phyloP scores from a whole-genome alignment of 1,140 invertebrate genomes.

The Rhyacophila brunnea region DNA sequence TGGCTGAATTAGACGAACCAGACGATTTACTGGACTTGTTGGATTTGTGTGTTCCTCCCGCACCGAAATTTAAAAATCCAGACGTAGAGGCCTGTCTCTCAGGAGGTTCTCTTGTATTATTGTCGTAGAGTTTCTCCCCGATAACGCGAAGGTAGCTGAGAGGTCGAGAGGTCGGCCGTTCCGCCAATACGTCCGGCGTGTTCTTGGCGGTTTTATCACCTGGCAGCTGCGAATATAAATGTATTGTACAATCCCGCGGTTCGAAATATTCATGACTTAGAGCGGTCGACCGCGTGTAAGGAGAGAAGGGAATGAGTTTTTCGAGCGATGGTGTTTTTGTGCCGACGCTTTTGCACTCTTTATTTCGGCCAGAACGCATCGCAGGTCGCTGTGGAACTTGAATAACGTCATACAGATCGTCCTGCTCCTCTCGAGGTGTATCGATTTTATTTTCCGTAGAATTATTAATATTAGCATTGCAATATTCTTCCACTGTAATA shows the following conservation, averaged over 20 bases:
- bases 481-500: conserved; percentile 72
- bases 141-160: conserved; percentile 44
- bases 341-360: conserved; percentile 57
- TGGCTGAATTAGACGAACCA: conserved; percentile 46
- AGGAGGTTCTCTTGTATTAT: background rate
- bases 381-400: conserved; percentile 51
- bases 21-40: conserved; percentile 11
- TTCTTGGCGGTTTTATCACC: conserved; percentile 43
- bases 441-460: conserved; percentile 23
- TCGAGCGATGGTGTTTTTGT: conserved; percentile 63
- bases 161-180: conserved; percentile 44
- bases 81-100: background rate
- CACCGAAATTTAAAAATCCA: background rate
- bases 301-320: conserved; percentile 54
- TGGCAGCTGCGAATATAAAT: conserved; percentile 69
- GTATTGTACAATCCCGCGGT: conserved; percentile 64
- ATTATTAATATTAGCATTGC: conserved; percentile 58
- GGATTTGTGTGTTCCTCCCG: conserved; percentile 16
- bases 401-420: conserved; percentile 64
- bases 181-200: conserved; percentile 45
- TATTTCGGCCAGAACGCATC: conserved; percentile 42
- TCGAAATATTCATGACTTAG: conserved; percentile 70
- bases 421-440: conserved; percentile 47
- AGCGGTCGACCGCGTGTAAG: conserved; percentile 55
- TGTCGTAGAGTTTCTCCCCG: conserved; percentile 39